Conservation (phyloP, 2,797 vertebrate genomes). For the Carduelis carduelis region DNA sequence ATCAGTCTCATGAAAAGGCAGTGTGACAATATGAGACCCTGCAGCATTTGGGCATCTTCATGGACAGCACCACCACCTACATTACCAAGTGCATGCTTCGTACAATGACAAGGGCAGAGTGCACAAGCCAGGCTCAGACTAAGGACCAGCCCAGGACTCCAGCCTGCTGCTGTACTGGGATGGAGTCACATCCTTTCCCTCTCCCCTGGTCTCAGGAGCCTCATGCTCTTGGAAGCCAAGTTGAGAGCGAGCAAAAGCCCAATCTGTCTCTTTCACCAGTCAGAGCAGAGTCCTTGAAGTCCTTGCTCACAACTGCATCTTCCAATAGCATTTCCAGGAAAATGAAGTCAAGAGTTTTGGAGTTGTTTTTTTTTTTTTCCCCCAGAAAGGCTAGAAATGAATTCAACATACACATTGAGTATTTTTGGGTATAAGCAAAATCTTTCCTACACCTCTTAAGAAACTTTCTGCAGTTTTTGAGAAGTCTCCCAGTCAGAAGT, state of each 20-base stretch:
- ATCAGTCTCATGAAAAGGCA: neutral
- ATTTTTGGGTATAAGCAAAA: neutral
- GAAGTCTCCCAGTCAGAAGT: neutral
- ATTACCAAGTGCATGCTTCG: no score
- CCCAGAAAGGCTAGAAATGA: neutral
- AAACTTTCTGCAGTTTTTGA: neutral
- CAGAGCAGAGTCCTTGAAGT: neutral
- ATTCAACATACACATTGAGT: neutral
- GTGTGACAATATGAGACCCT: accelerated
- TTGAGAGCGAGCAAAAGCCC: accelerated
- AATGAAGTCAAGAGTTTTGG: neutral
- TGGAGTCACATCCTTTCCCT: neutral
- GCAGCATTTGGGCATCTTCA: neutral
- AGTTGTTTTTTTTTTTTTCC: neutral
- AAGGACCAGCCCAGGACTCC: neutral
- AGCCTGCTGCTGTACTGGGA: neutral
- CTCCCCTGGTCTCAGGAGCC: neutral
- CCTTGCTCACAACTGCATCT: neutral
- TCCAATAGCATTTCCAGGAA: neutral
- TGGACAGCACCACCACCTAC: neutral
- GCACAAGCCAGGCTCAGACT: neutral
- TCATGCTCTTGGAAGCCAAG: neutral
- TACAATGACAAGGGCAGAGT: accelerated
- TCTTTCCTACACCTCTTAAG: neutral
- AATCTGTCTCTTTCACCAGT: neutral